A percentile compares a stretch with the other conserved stretches of the same genome.
These are phyloP conservation scores for Gobio gobio DNA, from an alignment of 2,113 vertebrate genomes.

Conservation along the genomic window DNA sequence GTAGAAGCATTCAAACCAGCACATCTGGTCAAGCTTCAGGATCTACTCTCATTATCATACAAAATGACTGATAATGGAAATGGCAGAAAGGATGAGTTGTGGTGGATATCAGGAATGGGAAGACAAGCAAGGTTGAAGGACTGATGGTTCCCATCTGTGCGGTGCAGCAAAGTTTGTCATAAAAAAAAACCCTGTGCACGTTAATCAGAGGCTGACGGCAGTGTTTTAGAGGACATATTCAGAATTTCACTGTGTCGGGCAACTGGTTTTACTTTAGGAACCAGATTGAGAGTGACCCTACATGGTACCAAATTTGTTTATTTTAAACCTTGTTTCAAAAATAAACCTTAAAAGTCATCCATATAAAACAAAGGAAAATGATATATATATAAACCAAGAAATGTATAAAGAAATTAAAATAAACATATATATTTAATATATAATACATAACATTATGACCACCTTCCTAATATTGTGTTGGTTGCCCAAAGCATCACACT, in stretches of 20 bases:
- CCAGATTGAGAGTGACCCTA: background rate
- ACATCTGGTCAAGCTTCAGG: constrained; percentile 30
- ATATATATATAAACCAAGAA: background rate
- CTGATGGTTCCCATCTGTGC: constrained; percentile 46
- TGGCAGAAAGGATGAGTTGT: constrained; percentile 30
- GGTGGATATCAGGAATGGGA: background rate
- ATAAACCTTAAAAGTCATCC: background rate
- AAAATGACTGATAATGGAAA: constrained; percentile 32
- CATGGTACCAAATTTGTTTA: background rate
- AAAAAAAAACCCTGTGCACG: background rate
- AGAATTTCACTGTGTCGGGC: background rate
- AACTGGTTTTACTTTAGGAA: background rate
- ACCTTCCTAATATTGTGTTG: no score
- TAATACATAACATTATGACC: no score
- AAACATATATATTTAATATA: no score
- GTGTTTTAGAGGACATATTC: constrained; percentile 38
- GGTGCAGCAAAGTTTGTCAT: constrained; percentile 14
- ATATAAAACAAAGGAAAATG: background rate
- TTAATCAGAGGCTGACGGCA: constrained; percentile 47
- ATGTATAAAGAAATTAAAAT: no score
- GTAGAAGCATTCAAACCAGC: background rate
- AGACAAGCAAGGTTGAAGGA: constrained; percentile 31
- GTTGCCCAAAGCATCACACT: no score
- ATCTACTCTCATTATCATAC: constrained; percentile 30
- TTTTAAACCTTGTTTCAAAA: background rate